Evolutionary conservation across 1,140 invertebrate species (phyloP).

Genomic region (Diabrotica virgifera): DNA sequence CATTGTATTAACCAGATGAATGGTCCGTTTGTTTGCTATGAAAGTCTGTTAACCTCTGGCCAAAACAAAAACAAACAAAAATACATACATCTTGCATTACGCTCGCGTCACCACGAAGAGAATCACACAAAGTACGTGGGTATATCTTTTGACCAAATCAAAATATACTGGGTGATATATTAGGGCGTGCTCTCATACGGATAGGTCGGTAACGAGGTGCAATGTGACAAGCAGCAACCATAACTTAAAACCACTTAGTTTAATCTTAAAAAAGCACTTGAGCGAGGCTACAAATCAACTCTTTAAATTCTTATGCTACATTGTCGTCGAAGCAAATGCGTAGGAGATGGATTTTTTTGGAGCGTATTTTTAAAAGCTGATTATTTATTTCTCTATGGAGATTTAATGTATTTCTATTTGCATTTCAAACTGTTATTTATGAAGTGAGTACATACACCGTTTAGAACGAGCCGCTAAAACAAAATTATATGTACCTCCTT

Average conservation of each 20-base stretch:
- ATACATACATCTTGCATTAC: no score
- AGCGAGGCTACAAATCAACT: slow-evolving; percentile 22
- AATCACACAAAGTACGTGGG: not conserved
- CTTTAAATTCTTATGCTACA: slow-evolving; percentile 22
- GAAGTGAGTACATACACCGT: no score
- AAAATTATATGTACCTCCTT: no score
- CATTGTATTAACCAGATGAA: no score
- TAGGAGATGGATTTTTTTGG: slow-evolving; percentile 19
- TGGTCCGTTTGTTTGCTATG: no score
- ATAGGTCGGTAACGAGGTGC: slow-evolving; percentile 21
- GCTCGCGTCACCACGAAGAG: not conserved
- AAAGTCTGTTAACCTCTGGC: no score
- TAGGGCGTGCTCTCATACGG: slow-evolving; percentile 7
- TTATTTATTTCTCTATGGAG: no score
- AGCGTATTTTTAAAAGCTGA: no score
- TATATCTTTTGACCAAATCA: slow-evolving; percentile 19
- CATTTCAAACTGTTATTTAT: no score
- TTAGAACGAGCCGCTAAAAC: no score
- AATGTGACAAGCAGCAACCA: slow-evolving; percentile 15
- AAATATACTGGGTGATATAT: slow-evolving; percentile 10
- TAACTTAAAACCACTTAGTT: slow-evolving; percentile 28
- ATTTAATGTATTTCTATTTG: no score
- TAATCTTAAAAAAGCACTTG: slow-evolving; percentile 23
- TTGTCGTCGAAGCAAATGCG: slow-evolving; percentile 18
- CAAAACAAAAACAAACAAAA: no score